Percentiles rank a stretch among this genome's conserved stretches.
Evolutionary conservation across 2,888 invertebrate species (phyloP).

Genomic region (Drosophila paramelanica): DNA sequence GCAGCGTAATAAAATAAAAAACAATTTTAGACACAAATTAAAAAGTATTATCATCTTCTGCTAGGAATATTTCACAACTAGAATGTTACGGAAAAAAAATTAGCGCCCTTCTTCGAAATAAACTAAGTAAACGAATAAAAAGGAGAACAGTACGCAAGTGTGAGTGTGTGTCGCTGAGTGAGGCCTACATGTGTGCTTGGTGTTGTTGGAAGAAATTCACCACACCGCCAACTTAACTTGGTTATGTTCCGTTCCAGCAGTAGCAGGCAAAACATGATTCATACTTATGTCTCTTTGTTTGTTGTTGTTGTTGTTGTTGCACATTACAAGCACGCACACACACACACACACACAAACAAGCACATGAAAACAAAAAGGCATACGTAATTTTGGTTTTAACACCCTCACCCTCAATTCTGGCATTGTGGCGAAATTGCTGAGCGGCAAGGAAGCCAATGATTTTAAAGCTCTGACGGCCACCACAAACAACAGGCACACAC

Average conservation of each 20-base stretch:
- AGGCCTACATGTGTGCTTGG: constrained; percentile 31
- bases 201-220: constrained; percentile 62
- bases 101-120: background rate
- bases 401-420: constrained; percentile 41
- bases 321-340: constrained; percentile 47
- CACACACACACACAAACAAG: constrained; percentile 17
- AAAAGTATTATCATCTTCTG: constrained; percentile 4
- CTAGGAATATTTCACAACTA: background rate
- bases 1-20: constrained; percentile 33
- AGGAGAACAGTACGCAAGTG: background rate
- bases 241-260: constrained; percentile 48
- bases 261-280: constrained; percentile 56
- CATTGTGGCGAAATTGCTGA: constrained; percentile 11
- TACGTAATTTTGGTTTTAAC: constrained; percentile 61
- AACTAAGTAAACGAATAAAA: background rate
- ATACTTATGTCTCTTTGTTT: constrained; percentile 72
- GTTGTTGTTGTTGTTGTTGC: constrained; percentile 50
- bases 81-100: background rate
- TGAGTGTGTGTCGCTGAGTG: constrained; percentile 1
- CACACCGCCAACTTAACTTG: constrained; percentile 60
- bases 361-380: constrained; percentile 27
- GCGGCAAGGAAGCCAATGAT: constrained; percentile 26
- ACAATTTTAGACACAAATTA: constrained; percentile 20
- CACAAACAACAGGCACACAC: constrained; percentile 25
- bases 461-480: constrained; percentile 21